These are phyloP conservation scores for Caenorhabditis sp. DNA, from an alignment of 2,888 invertebrate species.

Conservation along the genomic window DNA sequence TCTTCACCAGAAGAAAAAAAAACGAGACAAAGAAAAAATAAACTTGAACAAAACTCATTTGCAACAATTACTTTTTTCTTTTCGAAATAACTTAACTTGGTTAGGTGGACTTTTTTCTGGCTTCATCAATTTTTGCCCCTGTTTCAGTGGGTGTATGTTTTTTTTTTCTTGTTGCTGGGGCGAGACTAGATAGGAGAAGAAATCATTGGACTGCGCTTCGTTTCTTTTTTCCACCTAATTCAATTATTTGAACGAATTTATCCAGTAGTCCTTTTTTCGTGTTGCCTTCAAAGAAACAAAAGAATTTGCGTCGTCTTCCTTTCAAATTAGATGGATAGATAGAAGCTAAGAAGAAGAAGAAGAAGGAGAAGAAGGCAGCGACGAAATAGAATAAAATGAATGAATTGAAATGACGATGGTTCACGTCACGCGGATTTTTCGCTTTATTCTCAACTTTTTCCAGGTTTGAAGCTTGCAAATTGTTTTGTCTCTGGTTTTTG, in stretches of 20 bases:
- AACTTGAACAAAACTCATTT: neutral
- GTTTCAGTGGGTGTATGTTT: neutral
- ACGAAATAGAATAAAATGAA: too few relatives aligned
- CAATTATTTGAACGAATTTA: neutral
- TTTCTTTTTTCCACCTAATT: neutral
- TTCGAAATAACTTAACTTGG: neutral
- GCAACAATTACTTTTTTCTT: neutral
- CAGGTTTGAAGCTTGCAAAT: too few relatives aligned
- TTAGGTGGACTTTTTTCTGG: neutral
- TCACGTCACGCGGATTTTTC: neutral
- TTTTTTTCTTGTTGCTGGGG: too few relatives aligned
- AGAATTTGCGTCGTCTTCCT: neutral
- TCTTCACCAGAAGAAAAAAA: neutral
- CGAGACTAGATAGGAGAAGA: too few relatives aligned
- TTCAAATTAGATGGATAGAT: neutral
- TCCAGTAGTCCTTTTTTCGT: neutral
- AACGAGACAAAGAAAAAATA: neutral
- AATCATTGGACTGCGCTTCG: too few relatives aligned
- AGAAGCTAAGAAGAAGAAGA: neutral
- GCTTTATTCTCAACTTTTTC: too few relatives aligned
- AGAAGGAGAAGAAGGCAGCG: neutral
- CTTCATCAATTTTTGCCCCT: neutral
- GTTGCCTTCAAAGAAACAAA: neutral
- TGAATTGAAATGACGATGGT: neutral
- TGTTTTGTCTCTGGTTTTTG: too few relatives aligned